Conservation (phyloP, 2,888 invertebrate genomes). For the Pseudococcus longispinus region DNA sequence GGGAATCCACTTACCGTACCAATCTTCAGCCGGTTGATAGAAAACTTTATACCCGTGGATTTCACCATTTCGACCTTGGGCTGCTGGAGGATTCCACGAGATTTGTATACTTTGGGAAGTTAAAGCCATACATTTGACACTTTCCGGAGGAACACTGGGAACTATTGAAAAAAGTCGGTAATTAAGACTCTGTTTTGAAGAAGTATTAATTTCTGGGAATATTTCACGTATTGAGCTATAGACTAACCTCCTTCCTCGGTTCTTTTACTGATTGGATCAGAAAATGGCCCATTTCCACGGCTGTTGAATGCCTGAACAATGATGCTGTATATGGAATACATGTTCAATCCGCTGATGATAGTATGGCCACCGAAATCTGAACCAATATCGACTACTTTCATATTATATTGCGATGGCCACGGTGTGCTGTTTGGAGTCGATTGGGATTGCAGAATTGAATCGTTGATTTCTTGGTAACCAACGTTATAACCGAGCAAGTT, state of each 20-base stretch:
- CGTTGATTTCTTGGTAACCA: conserved; percentile 75
- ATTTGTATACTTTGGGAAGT: conserved; percentile 85
- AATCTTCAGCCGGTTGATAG: conserved; percentile 78
- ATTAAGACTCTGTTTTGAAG: neutral
- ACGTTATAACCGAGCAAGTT: conserved; percentile 87
- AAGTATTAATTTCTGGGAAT: neutral
- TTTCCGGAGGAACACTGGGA: conserved; percentile 84
- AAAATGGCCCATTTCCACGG: conserved; percentile 83
- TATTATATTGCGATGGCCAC: conserved; percentile 71
- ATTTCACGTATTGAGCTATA: neutral
- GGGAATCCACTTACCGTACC: conserved; percentile 73
- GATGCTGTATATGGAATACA: conserved; percentile 81
- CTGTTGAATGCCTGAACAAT: conserved; percentile 88
- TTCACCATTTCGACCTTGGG: conserved; percentile 82
- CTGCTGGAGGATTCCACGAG: conserved; percentile 83
- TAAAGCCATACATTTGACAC: conserved; percentile 80
- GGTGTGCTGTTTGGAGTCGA: conserved; percentile 59
- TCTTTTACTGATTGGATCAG: conserved; percentile 78
- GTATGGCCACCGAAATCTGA: conserved; percentile 76
- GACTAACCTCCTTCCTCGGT: conserved; percentile 83
- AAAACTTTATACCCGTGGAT: conserved; percentile 86
- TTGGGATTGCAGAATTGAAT: conserved; percentile 59
- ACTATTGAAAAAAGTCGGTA: conserved; percentile 66
- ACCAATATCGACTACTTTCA: conserved; percentile 78
- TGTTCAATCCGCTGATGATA: conserved; percentile 74